Conservation (phyloP, 1,140 invertebrate species). For the Philopotamus ludificatus region DNA sequence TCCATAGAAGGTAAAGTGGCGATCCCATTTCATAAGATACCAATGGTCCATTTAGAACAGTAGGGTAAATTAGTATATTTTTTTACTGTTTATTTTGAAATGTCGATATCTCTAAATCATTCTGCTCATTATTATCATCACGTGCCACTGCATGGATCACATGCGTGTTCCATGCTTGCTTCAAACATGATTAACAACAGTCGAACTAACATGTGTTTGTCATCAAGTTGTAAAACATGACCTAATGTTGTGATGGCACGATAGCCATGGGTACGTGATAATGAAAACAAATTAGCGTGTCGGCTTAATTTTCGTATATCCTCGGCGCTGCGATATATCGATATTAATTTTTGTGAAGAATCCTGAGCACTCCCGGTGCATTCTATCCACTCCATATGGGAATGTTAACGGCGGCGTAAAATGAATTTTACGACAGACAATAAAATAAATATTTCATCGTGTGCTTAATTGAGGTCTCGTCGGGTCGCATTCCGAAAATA, state of each 20-base stretch:
- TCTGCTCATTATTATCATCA: slow-evolving; percentile 9
- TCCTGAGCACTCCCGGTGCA: too few species aligned
- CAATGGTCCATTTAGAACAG: too few species aligned
- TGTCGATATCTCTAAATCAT: too few species aligned
- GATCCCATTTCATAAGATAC: too few species aligned
- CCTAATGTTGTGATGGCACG: slow-evolving; percentile 1
- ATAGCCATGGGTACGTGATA: too few species aligned
- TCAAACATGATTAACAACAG: background rate
- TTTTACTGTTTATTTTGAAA: too few species aligned
- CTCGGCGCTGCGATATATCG: background rate
- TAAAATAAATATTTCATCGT: slow-evolving; percentile 25
- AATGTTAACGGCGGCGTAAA: background rate
- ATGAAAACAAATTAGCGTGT: too few species aligned
- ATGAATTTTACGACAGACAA: background rate
- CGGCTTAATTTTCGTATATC: too few species aligned
- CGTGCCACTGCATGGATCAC: background rate
- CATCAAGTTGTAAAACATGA: slow-evolving; percentile 8
- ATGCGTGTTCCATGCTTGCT: background rate
- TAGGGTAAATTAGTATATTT: too few species aligned
- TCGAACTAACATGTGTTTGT: background rate
- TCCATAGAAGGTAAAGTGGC: too few species aligned
- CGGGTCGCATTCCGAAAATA: slow-evolving; percentile 21
- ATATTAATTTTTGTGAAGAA: background rate
- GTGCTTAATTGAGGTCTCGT: slow-evolving; percentile 14
- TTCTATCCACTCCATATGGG: too few species aligned